phyloP scores from a whole-genome alignment of 1,140 invertebrate genomes.

The Drosophila murphyi region DNA sequence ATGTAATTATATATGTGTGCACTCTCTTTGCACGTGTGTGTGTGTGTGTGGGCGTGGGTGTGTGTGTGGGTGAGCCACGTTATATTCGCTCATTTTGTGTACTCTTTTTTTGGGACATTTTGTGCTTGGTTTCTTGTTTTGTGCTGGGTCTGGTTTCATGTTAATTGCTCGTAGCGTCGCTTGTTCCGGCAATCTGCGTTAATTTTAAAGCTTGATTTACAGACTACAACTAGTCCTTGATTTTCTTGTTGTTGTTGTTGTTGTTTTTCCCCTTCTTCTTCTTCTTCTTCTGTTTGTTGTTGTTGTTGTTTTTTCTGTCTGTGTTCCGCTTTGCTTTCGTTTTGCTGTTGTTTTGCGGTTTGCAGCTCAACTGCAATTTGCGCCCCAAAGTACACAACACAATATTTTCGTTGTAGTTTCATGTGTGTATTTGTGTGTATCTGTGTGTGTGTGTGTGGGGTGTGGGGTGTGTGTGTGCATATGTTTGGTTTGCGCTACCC shows the following conservation, averaged over 20 bases:
- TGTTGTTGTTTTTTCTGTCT: conserved; percentile 19
- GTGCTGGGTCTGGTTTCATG: conserved; percentile 69
- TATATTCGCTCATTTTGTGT: conserved; percentile 47
- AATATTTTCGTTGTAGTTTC: conserved; percentile 33
- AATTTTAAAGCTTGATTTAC: conserved; percentile 83
- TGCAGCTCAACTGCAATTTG: conserved; percentile 62
- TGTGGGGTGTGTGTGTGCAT: not conserved
- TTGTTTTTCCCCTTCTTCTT: not conserved
- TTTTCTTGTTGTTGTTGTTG: conserved; percentile 12
- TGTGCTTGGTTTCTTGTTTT: conserved; percentile 19
- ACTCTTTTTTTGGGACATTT: conserved; percentile 57
- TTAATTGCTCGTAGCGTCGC: conserved; percentile 80
- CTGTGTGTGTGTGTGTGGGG: conserved; percentile 6
- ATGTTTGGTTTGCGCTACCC: conserved; percentile 4
- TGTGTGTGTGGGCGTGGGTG: conserved; percentile 16
- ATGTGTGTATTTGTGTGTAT: not conserved
- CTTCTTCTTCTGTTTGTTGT: conserved; percentile 7
- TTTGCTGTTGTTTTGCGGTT: conserved; percentile 27
- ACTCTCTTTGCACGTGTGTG: not conserved
- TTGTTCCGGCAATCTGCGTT: conserved; percentile 82
- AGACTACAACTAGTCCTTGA: conserved; percentile 57
- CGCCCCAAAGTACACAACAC: conserved; percentile 56
- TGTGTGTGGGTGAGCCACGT: conserved; percentile 1
- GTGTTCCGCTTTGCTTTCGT: conserved; percentile 32
- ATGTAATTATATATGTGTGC: not conserved